phyloP scores from a whole-genome alignment of 2,797 vertebrate species.

The Luscinia megarhynchos region DNA sequence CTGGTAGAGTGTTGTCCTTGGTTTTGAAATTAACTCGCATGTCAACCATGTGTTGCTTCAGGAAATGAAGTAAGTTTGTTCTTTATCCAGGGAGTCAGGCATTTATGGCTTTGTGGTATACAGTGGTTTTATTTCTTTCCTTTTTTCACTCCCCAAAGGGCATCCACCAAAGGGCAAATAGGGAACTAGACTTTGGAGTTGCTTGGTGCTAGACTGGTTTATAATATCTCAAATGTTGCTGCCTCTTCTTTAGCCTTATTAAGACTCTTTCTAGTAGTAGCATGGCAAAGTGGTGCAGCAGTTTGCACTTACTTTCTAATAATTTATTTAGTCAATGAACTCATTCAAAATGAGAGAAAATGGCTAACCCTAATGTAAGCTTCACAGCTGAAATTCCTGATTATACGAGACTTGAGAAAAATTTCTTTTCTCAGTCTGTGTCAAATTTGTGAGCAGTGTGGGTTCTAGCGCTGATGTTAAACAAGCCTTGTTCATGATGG shows the following conservation, averaged over 20 bases:
- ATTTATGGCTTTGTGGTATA: background rate
- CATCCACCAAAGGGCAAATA: background rate
- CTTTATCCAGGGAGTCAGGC: background rate
- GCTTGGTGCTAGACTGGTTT: constrained; percentile 63
- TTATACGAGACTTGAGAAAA: background rate
- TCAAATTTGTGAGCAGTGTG: background rate
- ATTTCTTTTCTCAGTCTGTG: background rate
- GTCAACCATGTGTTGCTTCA: background rate
- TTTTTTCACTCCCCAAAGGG: background rate
- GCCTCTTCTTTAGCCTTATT: constrained; percentile 20
- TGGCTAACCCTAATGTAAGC: background rate
- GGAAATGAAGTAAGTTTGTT: background rate
- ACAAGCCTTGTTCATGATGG: background rate
- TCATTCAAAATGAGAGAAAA: background rate
- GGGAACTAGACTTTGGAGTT: background rate
- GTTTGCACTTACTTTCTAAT: background rate
- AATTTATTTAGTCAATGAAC: background rate
- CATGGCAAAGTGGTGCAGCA: background rate
- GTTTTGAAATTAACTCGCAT: background rate
- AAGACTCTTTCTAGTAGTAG: background rate
- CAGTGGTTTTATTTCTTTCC: background rate
- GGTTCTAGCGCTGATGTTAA: background rate
- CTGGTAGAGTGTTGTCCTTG: background rate
- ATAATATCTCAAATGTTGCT: constrained; percentile 58
- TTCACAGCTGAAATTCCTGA: background rate